A percentile compares a stretch with the other conserved stretches of the same genome.
Conservation (phyloP, 2,797 vertebrate genomes). For the Gephyroberyx darwinii region DNA sequence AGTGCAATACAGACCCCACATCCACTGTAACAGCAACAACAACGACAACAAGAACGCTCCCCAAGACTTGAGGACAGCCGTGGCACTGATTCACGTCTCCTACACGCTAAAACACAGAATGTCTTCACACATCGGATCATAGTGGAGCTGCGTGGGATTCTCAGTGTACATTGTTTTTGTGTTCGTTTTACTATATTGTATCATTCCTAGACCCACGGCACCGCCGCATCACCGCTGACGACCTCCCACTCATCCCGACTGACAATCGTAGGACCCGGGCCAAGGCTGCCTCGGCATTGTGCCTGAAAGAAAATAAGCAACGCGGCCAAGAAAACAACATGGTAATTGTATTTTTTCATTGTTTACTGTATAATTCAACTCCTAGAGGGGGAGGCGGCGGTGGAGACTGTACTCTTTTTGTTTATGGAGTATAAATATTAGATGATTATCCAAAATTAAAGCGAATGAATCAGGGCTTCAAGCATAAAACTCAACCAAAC, state of each 20-base stretch:
- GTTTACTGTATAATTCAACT: constrained; percentile 70
- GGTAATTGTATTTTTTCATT: constrained; percentile 71
- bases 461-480: constrained; percentile 44
- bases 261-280: constrained; percentile 59
- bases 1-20: constrained; percentile 5
- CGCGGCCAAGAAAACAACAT: constrained; percentile 47
- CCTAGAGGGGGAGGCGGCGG: constrained; percentile 48
- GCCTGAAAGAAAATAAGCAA: constrained; percentile 57
- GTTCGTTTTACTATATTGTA: constrained; percentile 49
- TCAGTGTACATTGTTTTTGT: constrained; percentile 38
- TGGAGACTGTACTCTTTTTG: constrained; percentile 61
- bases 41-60: constrained; percentile 23
- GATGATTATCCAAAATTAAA: constrained; percentile 67
- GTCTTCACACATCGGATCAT: constrained; percentile 10
- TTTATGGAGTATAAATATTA: constrained; percentile 75
- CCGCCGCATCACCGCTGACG: constrained; percentile 46
- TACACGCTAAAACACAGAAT: constrained; percentile 29
- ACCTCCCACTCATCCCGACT: constrained; percentile 61
- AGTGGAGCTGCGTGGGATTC: constrained; percentile 49
- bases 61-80: constrained; percentile 38
- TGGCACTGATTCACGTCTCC: constrained; percentile 42
- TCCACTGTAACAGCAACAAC: constrained; percentile 13
- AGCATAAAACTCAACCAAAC: constrained; percentile 52
- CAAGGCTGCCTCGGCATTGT: constrained; percentile 56
- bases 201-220: constrained; percentile 47